Base-by-base conservation (phyloP, 2,797 vertebrate genomes). In the Anabacerthia variegaticeps region DNA sequence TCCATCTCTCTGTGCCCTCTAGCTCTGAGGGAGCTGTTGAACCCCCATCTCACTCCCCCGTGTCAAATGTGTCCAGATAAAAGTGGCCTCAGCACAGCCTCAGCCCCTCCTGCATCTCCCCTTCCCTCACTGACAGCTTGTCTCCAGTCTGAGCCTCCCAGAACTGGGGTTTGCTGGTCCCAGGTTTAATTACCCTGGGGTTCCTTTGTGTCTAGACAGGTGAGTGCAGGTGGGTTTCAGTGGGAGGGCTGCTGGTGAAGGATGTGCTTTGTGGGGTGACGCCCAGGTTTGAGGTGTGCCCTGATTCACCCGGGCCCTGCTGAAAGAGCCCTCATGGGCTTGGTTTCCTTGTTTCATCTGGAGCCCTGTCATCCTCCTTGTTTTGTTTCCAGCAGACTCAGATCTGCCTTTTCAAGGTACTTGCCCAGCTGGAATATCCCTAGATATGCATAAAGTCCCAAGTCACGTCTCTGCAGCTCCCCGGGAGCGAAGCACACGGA, bases 351-450 rank as follows among this genome's bases (percentile, higher is more conserved):
- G 8, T 63, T 86, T 75, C 81, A 21, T 16, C 78, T 85, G 14
- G 3, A 51, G 49, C 49, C 49, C 49, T 51, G 80, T 85, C 90
- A 85, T 87, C 71, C 76, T 85, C 62, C 74, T 76, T 34, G 66
- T 20, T 92, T 84, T 17, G 0, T 75, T 94, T 58, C 76, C 88
- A 85, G 6, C 89, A 89, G 48, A 14, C 87, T 91, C 89, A 84
- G 67, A 92, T 32, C 79, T 88, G 91, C 88, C 66, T 85, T 88
- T 67, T 85, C 88, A 36, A 90, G 89, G 69, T 46, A 48, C 90
- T 92, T 79, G 73, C 85, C 77, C 74, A 67, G 94, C 90, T 95
- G 92, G 86, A 95, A 82, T 76, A 76, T 52, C 77, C 84, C 78
- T 76, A 44, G 88, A 76, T 49, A 16, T 54, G 55, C 83, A 23